These are phyloP conservation scores for Elysia crispata DNA, from an alignment of 2,888 invertebrate species.

Conservation along the genomic window DNA sequence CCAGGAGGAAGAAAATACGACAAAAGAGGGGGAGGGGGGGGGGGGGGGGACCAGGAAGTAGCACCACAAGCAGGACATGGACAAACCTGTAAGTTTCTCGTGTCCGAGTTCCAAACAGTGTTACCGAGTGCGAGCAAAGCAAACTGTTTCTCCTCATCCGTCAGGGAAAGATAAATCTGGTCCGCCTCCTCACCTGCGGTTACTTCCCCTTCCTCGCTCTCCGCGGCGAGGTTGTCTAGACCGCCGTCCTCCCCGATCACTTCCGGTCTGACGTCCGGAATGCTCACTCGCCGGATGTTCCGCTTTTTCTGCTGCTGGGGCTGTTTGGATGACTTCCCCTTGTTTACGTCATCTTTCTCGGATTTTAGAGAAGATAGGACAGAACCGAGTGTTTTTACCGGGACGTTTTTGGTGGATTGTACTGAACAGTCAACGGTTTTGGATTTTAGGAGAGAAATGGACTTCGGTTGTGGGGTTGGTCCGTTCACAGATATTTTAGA, in stretches of 20 bases:
- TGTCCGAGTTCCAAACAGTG: conserved; percentile 68
- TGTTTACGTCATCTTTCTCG: too few relatives aligned
- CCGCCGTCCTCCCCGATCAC: conserved; percentile 71
- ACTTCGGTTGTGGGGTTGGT: background rate
- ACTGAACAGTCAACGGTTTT: too few relatives aligned
- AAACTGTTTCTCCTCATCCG: conserved; percentile 70
- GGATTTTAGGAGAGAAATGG: too few relatives aligned
- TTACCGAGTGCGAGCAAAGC: conserved; percentile 68
- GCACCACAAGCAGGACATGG: too few relatives aligned
- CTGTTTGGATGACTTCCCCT: background rate
- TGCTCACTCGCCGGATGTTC: conserved; percentile 52
- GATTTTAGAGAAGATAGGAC: too few relatives aligned
- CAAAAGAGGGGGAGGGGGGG: too few relatives aligned
- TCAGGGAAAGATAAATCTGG: conserved; percentile 55
- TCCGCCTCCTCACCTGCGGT: conserved; percentile 52
- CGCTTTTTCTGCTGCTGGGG: background rate
- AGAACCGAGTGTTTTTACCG: too few relatives aligned
- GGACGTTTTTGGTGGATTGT: too few relatives aligned
- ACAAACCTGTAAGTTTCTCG: conserved; percentile 56
- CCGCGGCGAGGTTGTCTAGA: conserved; percentile 61
- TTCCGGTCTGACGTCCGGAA: conserved; percentile 59
- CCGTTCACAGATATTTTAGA: background rate
- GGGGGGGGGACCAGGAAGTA: too few relatives aligned
- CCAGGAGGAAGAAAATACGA: too few relatives aligned
- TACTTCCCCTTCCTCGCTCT: conserved; percentile 54